Base-by-base conservation (phyloP, 2,888 invertebrate species). In the Alentia gelatinosa region DNA sequence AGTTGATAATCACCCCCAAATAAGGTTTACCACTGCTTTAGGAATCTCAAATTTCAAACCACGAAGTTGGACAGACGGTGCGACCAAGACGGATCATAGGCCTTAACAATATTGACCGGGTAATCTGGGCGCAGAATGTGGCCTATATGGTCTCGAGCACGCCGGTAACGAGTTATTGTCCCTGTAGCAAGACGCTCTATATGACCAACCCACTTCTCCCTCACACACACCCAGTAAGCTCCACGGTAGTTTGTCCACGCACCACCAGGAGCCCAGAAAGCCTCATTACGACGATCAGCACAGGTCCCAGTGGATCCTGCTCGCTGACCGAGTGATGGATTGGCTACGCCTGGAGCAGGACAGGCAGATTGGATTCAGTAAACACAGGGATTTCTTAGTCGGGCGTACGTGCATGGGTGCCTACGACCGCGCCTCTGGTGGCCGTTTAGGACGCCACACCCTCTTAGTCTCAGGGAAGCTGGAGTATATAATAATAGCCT, bases 311-410 rank as follows among this genome's bases (percentile, higher is more conserved):
- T 39, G 39, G 79, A 79, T 19, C 37, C 4, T 37, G 23, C 39
- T n/a, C 37, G 79, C 79, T 39, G 79, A 79, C 39, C 19, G 35
- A 9, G 37, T 79, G 79, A 79, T 79, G 37, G 79, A 79, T 79
- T 79, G 79, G 35, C 79, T 39, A 79, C 35, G 37, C 15, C 37
- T 79, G 79, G 37, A 35, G 39, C 9, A 37, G 37, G 79, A 79
- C 79, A 39, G 79, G 37, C 23, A 19, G 68, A 68, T 68, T 68
- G 68, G 68, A 68, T 68, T 68, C 68, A 30, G 68, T 68, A 68
- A 68, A 68, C 68, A 68, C 30, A 68, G 68, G 12, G 68, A 68
- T 68, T 30, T 30, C 12, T 68, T 68, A n/a, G 68, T 30, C 68
- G 12, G 23, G 23, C n/a, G 56, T 26, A 68, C 68, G 30, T 68